Conservation (phyloP, 2,797 vertebrate genomes). For the Myripristis jacobus region DNA sequence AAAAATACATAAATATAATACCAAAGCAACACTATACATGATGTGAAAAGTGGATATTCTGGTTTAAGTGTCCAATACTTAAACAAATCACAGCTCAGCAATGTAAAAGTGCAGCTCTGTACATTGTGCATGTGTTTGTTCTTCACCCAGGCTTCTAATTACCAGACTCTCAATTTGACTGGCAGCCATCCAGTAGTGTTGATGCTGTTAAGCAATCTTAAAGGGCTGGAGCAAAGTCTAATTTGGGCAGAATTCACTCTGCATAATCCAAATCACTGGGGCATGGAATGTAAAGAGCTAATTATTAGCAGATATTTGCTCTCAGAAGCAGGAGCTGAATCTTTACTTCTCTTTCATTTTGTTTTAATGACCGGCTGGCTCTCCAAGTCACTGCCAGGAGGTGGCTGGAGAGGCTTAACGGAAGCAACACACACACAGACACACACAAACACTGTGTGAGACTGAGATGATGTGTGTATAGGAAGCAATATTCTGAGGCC, state of each 20-base stretch:
- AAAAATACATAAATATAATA: too few species aligned
- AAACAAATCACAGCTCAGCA: background rate
- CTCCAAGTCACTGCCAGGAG: background rate
- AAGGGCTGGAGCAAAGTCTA: slow-evolving; percentile 3
- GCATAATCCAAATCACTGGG: slow-evolving; percentile 12
- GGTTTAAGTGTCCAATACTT: background rate
- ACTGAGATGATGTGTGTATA: too few species aligned
- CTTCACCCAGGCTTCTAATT: slow-evolving; percentile 13
- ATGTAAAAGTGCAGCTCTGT: background rate
- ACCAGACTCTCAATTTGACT: slow-evolving; percentile 14
- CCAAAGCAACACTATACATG: too few species aligned
- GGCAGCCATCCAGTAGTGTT: slow-evolving; percentile 2
- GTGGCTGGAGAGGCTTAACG: background rate
- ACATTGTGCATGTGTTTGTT: background rate
- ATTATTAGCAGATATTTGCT: slow-evolving; percentile 24
- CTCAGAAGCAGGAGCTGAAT: background rate
- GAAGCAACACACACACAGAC: background rate
- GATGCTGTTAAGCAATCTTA: slow-evolving; percentile 4
- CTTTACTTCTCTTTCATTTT: slow-evolving; percentile 22
- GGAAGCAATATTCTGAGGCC: too few species aligned
- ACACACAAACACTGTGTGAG: background rate
- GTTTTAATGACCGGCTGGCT: slow-evolving; percentile 7
- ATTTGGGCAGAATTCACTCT: background rate
- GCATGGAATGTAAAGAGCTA: slow-evolving; percentile 9
- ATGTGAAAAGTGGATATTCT: too few species aligned